Evolutionary conservation across 2,113 vertebrate species (phyloP).

Genomic region (Sinosuthora webbiana): DNA sequence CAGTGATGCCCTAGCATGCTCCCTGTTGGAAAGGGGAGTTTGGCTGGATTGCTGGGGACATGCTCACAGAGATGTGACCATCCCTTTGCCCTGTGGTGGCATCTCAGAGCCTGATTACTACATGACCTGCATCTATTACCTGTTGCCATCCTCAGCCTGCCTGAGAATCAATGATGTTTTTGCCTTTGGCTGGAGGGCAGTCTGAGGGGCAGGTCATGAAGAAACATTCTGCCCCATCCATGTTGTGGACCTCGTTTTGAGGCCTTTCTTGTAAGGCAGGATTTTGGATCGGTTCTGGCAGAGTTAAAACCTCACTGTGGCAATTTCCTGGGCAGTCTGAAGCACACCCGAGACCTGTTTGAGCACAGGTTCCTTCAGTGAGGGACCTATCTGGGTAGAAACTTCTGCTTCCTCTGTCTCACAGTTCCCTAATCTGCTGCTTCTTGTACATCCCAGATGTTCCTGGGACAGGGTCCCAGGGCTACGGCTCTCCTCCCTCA

Average conservation of each 20-base stretch:
- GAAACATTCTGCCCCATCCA: not conserved
- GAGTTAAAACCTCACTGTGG: not conserved
- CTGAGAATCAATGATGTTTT: not conserved
- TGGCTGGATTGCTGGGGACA: not conserved
- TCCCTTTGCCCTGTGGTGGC: not conserved
- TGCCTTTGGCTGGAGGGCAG: not conserved
- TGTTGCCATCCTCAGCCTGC: not conserved
- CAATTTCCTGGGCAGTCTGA: not conserved
- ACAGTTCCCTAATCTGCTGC: not conserved
- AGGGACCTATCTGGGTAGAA: not conserved
- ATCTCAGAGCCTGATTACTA: not conserved
- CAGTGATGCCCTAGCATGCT: fast-evolving
- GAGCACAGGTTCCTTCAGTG: not conserved
- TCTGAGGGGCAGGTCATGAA: not conserved
- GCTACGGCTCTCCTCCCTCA: not conserved
- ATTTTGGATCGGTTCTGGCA: not conserved
- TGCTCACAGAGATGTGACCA: not conserved
- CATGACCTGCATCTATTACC: not conserved
- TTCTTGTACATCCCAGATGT: not conserved
- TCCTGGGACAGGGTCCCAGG: not conserved
- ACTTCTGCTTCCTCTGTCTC: not conserved
- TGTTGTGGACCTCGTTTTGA: not conserved
- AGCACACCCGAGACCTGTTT: not conserved
- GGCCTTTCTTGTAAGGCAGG: not conserved
- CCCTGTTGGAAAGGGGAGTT: not conserved